phyloP scores from a whole-genome alignment of 2,888 invertebrate species.

The Epistrophe grossulariae region DNA sequence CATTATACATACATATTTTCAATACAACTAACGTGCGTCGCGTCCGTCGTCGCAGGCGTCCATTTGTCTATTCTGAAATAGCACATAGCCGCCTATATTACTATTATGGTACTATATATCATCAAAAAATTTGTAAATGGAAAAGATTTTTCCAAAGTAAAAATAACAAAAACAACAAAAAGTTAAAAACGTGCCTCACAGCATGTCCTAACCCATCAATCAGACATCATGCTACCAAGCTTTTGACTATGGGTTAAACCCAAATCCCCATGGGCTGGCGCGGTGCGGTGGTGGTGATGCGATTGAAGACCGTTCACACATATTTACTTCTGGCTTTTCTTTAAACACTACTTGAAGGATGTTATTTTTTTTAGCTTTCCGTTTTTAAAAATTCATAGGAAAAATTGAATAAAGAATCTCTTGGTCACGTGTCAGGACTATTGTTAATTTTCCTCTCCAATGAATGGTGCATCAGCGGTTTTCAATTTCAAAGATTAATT shows the following conservation, averaged over 20 bases:
- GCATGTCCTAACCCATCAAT: slow-evolving; percentile 64
- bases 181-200: slow-evolving; percentile 66
- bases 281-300: not conserved
- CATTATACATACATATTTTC: slow-evolving; percentile 1
- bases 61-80: slow-evolving; percentile 59
- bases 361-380: not conserved
- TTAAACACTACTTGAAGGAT: slow-evolving; percentile 35
- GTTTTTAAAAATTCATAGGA: slow-evolving; percentile 48
- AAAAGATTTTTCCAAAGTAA: slow-evolving; percentile 33
- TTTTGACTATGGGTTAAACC: slow-evolving; percentile 32
- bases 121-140: slow-evolving; percentile 35
- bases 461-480: slow-evolving; percentile 55
- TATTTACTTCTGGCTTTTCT: slow-evolving; percentile 20
- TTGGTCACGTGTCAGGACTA: slow-evolving; percentile 74
- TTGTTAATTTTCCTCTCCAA: slow-evolving; percentile 72
- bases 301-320: slow-evolving; percentile 20
- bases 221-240: slow-evolving; percentile 56
- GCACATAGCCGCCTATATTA: slow-evolving; percentile 22
- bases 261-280: slow-evolving; percentile 1
- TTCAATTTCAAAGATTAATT: slow-evolving; percentile 40
- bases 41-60: slow-evolving; percentile 27
- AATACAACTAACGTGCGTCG: not conserved
- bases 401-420: slow-evolving; percentile 60
- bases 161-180: not conserved
- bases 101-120: slow-evolving; percentile 5